Evolutionary conservation across 2,888 invertebrate genomes (phyloP), one percentile per base, ranked within the genome.

Genomic region (Nasonovia ribisnigri): DNA sequence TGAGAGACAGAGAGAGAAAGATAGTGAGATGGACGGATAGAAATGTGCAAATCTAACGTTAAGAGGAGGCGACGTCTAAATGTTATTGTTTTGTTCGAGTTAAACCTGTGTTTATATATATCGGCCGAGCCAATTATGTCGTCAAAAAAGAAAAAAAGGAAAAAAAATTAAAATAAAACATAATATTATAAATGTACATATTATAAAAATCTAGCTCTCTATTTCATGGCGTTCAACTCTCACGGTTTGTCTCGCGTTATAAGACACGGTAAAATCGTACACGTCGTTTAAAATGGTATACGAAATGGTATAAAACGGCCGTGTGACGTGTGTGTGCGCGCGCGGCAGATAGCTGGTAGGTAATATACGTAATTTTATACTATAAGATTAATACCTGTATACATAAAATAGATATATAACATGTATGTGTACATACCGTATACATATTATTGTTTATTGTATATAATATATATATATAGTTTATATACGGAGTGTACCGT

Each of bases 81-180:
- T n/a, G 67, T 67, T 67, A 57, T 89, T 26, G 57, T 89, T 54
- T 54, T 60, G 43, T 60, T 43, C 57, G n/a, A 36, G 77, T 84
- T 51, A 77, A 91, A 67, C 90, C 90, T 77, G 48, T 91, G 90
- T 91, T 91, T 91, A 91, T 89, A 57, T 29, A 36, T 91, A 91
- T 57, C 89, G 60, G 77, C 90, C 42, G 77, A 91, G 36, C 84
- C 90, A 91, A 91, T 91, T 91, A 91, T 77, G 90, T 91, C 90
- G 67, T 91, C 90, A 91, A 77, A 90, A 67, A 90, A 16, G 24
- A 16, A 43, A 57, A 29, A 48, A 29, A 46, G 16, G 10, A 42
- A 42, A 42, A 54, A 57, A 54, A 88, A 88, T 43, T 42, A 57
- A 42, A 88, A 88, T 57, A 57, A 57, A 67, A 36, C n/a, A 67